Conservation (phyloP, 1,140 invertebrate species). For the Drepana arcuata region DNA sequence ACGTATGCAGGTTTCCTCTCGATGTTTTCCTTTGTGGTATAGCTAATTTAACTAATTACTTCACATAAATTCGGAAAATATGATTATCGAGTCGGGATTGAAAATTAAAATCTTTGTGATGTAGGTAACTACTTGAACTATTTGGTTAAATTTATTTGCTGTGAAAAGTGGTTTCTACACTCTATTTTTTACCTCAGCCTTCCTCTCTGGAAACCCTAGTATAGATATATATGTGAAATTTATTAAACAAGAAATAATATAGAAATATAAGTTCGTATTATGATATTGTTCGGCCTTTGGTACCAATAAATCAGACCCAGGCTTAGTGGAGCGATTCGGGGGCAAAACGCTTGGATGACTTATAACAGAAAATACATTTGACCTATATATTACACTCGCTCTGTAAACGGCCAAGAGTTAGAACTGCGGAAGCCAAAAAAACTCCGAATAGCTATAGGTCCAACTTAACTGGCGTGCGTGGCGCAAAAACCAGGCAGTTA, state of each 20-base stretch:
- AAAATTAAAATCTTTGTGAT: no score
- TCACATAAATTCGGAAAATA: no score
- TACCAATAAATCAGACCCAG: slow-evolving; percentile 39
- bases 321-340: slow-evolving; percentile 44
- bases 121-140: no score
- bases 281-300: slow-evolving; percentile 13
- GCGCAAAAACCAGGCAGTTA: slow-evolving; percentile 23
- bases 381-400: slow-evolving; percentile 46
- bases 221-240: slow-evolving; percentile 19
- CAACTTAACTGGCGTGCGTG: slow-evolving; percentile 24
- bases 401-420: slow-evolving; percentile 16
- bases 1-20: no score
- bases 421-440: slow-evolving; percentile 14
- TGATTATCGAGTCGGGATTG: no score
- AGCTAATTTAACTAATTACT: no score
- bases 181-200: no score
- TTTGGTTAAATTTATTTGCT: no score
- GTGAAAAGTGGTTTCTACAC: no score
- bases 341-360: slow-evolving; percentile 48
- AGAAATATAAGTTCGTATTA: no score
- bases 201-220: slow-evolving; percentile 7
- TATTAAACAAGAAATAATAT: no score
- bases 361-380: slow-evolving; percentile 62
- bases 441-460: slow-evolving; percentile 12
- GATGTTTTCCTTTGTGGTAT: no score